Percentiles rank a stretch among this genome's conserved stretches.
Conservation (phyloP, 2,888 invertebrate genomes). For the Caenorhabditis sp. region DNA sequence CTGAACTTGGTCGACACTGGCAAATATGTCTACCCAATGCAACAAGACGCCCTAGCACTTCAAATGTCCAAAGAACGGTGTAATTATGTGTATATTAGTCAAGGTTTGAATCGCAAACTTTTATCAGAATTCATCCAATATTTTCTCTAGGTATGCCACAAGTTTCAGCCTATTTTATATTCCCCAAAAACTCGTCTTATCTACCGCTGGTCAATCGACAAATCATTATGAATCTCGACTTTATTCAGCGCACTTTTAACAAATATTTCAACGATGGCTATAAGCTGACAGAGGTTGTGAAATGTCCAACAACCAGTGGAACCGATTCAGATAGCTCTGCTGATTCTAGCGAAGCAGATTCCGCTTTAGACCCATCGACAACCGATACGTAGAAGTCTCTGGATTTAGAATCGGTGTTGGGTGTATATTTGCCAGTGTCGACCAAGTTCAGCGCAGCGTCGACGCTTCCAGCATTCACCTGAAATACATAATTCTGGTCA, state of each 20-base stretch:
- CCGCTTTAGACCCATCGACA: conserved; percentile 43
- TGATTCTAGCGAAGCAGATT: no score
- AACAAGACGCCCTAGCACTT: conserved; percentile 56
- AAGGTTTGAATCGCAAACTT: conserved; percentile 24
- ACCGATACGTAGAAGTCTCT: conserved; percentile 54
- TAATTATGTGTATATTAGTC: conserved; percentile 55
- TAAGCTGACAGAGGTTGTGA: conserved; percentile 39
- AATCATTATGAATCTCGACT: conserved; percentile 43
- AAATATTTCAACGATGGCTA: conserved; percentile 48
- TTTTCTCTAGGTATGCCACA: conserved; percentile 43
- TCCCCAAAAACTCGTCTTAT: conserved; percentile 34
- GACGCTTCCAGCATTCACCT: no score
- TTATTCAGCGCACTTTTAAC: conserved; percentile 48
- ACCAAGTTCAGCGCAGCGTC: conserved; percentile 10
- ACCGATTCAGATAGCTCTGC: no score
- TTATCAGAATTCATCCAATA: background rate
- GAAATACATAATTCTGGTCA: no score
- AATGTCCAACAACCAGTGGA: conserved; percentile 20
- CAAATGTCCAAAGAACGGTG: conserved; percentile 53
- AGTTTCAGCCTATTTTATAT: conserved; percentile 43
- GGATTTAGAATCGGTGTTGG: conserved; percentile 61
- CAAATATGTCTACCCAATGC: conserved; percentile 59
- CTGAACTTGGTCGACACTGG: conserved; percentile 7
- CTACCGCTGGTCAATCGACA: conserved; percentile 30
- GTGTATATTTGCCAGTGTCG: conserved; percentile 38